Evolutionary conservation across 2,888 invertebrate species (phyloP).

Genomic region (Melinaea marsaeus): DNA sequence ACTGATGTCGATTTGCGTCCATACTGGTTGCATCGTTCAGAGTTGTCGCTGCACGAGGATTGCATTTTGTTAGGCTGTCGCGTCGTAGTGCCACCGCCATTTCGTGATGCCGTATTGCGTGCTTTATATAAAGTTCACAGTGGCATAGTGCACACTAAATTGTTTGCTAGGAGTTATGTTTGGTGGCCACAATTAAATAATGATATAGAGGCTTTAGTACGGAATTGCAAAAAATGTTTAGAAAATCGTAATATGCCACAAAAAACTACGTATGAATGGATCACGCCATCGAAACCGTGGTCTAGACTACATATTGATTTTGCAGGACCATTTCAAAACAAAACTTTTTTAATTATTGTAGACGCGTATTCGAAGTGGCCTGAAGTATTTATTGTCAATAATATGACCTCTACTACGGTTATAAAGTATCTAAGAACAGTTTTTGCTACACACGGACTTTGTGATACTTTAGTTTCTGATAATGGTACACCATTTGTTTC

Average conservation of each 20-base stretch:
- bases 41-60: conserved; percentile 18
- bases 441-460: conserved; percentile 27
- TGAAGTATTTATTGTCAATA: conserved; percentile 22
- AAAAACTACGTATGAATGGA: conserved; percentile 21
- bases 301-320: conserved; percentile 30
- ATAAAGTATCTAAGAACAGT: conserved; percentile 24
- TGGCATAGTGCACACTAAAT: conserved; percentile 33
- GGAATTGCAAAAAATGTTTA: conserved; percentile 11
- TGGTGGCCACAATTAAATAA: conserved; percentile 33
- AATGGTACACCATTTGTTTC: conserved; percentile 28
- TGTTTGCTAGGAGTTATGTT: conserved; percentile 31
- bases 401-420: conserved; percentile 23
- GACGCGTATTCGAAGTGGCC: conserved; percentile 30
- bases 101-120: conserved; percentile 15
- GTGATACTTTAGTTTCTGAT: conserved; percentile 25
- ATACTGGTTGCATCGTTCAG: conserved; percentile 18
- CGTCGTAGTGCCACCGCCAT: conserved; percentile 12
- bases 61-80: conserved; percentile 23
- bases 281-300: conserved; percentile 24
- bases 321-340: conserved; percentile 27
- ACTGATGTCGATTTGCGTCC: conserved; percentile 5
- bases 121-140: conserved; percentile 25
- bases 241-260: conserved; percentile 23
- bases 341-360: conserved; percentile 26
- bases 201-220: conserved; percentile 16